A percentile compares a stretch with the other conserved stretches of the same genome.
phyloP scores from a whole-genome alignment of 2,113 vertebrate genomes.

The Callipepla squamata region DNA sequence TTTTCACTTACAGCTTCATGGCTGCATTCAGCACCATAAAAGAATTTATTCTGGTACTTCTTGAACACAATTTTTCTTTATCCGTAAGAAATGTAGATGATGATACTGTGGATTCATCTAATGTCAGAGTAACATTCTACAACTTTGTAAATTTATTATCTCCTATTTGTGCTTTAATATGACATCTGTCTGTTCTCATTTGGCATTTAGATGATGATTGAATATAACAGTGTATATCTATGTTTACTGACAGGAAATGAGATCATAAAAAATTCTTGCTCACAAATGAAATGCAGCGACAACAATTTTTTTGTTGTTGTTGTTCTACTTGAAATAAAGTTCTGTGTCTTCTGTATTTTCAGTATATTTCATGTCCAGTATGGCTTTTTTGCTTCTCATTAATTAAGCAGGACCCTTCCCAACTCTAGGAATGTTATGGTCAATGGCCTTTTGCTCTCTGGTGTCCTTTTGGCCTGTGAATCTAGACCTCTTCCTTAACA shows the following conservation, averaged over 20 bases:
- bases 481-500: neutral
- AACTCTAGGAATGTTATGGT: neutral
- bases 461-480: neutral
- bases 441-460: neutral
- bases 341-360: neutral
- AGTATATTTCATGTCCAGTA: neutral
- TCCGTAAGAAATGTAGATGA: slow-evolving; percentile 10
- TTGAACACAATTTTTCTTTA: neutral
- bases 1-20: slow-evolving; percentile 18
- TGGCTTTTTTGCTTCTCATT: neutral
- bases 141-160: slow-evolving; percentile 22
- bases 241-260: neutral
- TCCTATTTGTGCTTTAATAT: slow-evolving; percentile 30
- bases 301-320: neutral
- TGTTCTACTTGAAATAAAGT: neutral
- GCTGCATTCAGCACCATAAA: slow-evolving; percentile 25
- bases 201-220: slow-evolving; percentile 8
- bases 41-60: slow-evolving; percentile 18
- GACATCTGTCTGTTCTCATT: neutral
- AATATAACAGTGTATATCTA: neutral
- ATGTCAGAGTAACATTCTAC: slow-evolving; percentile 14
- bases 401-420: neutral
- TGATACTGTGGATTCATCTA: slow-evolving; percentile 3
- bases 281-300: neutral
- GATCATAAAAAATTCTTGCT: slow-evolving; percentile 15